Percentiles rank a stretch among this genome's conserved stretches.
Evolutionary conservation across 2,113 vertebrate genomes (phyloP).

Genomic region (Gorsachius goisagi): DNA sequence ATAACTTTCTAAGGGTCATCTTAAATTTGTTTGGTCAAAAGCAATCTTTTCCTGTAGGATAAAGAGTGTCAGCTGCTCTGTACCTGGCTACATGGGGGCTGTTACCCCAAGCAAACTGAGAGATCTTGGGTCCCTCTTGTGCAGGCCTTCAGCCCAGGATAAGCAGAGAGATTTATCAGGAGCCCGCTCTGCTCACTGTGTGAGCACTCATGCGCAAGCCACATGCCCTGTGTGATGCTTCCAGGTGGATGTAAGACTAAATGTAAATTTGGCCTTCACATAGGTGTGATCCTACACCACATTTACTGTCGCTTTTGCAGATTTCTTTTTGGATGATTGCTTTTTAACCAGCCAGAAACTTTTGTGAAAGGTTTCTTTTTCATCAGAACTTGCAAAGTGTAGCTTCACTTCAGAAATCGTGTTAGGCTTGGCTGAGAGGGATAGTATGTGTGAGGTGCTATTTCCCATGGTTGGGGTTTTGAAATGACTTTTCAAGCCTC

Average conservation of each 20-base stretch:
- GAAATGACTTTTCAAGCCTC: background rate
- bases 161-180: background rate
- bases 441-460: background rate
- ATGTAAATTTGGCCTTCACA: background rate
- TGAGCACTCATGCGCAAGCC: background rate
- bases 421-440: background rate
- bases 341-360: background rate
- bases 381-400: background rate
- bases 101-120: background rate
- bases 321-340: background rate
- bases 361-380: background rate
- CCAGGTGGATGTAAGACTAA: background rate
- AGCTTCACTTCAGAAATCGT: background rate
- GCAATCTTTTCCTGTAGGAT: background rate
- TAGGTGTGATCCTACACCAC: accelerated
- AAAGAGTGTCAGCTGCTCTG: background rate
- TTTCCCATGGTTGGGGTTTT: background rate
- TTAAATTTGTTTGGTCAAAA: background rate
- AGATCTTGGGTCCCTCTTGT: background rate
- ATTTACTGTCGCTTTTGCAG: background rate
- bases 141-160: background rate
- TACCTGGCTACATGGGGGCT: background rate
- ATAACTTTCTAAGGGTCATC: background rate
- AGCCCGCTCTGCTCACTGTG: accelerated
- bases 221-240: background rate